Base-by-base conservation (phyloP, 2,888 invertebrate genomes). In the Clitarchus hookeri region DNA sequence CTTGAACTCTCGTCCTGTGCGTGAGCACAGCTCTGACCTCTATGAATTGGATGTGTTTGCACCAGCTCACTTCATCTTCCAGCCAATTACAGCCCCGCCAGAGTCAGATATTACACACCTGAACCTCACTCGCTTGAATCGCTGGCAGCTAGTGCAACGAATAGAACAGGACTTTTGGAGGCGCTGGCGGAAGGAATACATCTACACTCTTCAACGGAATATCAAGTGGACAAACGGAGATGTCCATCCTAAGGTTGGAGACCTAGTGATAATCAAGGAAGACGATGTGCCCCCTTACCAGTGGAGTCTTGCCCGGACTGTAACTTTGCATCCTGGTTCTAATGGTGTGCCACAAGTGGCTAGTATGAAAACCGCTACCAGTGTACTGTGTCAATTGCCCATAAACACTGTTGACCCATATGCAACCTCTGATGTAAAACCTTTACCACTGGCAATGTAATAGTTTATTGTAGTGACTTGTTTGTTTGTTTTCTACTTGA, bases 1-100 rank as follows among this genome's bases (percentile, higher is more conserved):
- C n/a, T 84, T 90, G 0, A 90, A 91, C 84, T 90, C 90, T 3
- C 86, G 91, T 12, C 90, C 90, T 23, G 54, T 90, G 6, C 87
- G 87, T 84, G 84, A 87, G 0, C 87, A 88, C 23, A 88, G 88
- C 84, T 87, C 88, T 65, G 88, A 88, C 83, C 88, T 88, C 19
- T 54, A 84, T 26, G 90, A 89, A 65, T 79, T 88, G 3, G 13
- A 80, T 53, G 79, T 88, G 0, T 87, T 90, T 0, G 90, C 90
- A 2, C 90, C 90, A 54, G 89, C 88, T 0, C 90, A 90, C 84
- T 89, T 91, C 0, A 89, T 89, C 78, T 90, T 89, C n/a, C 84
- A 84, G 79, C 85, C 89, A 44, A 84, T 89, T 0, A 88, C 85
- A 2, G 85, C 87, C 0, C 65, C 89, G 0, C 88, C 89, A 0